phyloP scores from a whole-genome alignment of 2,797 vertebrate genomes.

The Paratrypauchen microcephalus region DNA sequence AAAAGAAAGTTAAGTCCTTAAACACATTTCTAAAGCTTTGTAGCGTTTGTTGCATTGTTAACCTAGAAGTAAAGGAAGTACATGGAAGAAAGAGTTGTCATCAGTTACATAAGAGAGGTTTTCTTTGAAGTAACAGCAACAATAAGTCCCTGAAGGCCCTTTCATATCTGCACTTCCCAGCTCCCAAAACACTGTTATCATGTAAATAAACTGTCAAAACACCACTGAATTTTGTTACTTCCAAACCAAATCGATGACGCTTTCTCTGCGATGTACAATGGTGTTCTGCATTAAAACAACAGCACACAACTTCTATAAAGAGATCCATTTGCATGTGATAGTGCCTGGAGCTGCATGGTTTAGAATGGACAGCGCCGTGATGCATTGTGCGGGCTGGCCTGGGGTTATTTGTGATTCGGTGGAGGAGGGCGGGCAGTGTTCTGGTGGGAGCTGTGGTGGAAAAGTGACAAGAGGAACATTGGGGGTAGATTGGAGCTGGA shows the following conservation, averaged over 20 bases:
- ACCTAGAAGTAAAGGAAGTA: not conserved
- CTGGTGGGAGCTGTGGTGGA: slow-evolving; percentile 53
- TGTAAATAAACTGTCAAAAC: slow-evolving; percentile 6
- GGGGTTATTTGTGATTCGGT: slow-evolving; percentile 47
- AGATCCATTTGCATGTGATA: slow-evolving; percentile 51
- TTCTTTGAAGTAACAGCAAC: slow-evolving; percentile 5
- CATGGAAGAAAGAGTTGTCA: not conserved
- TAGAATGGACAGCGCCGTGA: slow-evolving; percentile 39
- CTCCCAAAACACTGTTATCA: slow-evolving; percentile 13
- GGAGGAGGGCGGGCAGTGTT: slow-evolving; percentile 53
- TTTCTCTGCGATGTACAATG: slow-evolving; percentile 23
- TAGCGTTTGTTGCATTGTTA: not conserved
- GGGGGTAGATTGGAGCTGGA: slow-evolving; percentile 46
- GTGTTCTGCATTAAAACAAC: slow-evolving; percentile 9
- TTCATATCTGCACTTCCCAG: slow-evolving; percentile 9
- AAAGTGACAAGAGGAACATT: slow-evolving; percentile 62
- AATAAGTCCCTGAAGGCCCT: not conserved
- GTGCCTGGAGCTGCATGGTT: slow-evolving; percentile 28
- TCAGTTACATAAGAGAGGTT: not conserved
- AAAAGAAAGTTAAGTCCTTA: not conserved
- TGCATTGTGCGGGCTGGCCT: slow-evolving; percentile 39
- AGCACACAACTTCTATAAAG: slow-evolving; percentile 30
- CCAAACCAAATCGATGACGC: not conserved
- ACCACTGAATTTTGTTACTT: not conserved
- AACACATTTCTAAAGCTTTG: not conserved